A percentile compares a stretch with the other conserved stretches of the same genome.
Evolutionary conservation across 2,113 vertebrate genomes (phyloP).

Genomic region (Aptenodytes patagonicus): DNA sequence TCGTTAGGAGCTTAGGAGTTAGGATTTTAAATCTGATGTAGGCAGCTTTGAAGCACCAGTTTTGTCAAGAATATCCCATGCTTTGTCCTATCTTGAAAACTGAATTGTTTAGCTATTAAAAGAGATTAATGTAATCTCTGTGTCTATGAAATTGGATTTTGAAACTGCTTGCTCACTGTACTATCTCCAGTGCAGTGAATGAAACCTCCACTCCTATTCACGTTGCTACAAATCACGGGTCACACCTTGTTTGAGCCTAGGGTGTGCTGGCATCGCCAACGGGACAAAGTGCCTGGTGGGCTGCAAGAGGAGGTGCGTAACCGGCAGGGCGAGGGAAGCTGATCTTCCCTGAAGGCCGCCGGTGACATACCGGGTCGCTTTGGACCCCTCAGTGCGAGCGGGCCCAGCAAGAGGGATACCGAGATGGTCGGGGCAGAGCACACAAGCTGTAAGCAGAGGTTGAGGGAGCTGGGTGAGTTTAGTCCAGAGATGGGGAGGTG

Average conservation of each 20-base stretch:
- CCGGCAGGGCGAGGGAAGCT: neutral
- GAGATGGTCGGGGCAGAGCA: accelerated
- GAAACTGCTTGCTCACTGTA: conserved; percentile 21
- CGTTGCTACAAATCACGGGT: neutral
- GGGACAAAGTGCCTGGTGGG: neutral
- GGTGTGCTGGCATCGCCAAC: accelerated
- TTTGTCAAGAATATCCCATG: conserved; percentile 43
- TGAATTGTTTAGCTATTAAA: conserved; percentile 53
- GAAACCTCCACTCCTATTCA: neutral
- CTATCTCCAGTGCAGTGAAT: neutral
- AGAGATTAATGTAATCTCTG: conserved; percentile 57
- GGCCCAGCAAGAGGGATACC: neutral
- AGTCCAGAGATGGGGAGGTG: neutral
- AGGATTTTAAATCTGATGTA: conserved; percentile 29
- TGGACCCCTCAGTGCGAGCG: neutral
- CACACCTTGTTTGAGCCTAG: neutral
- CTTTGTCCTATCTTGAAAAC: conserved; percentile 58
- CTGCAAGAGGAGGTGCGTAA: neutral
- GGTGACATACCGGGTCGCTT: accelerated
- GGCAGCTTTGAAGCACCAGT: conserved; percentile 31
- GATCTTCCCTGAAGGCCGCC: neutral
- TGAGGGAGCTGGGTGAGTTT: neutral
- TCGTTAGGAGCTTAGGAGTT: conserved; percentile 26
- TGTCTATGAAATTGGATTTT: conserved; percentile 59
- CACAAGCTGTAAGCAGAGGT: accelerated